Conservation (phyloP, 2,113 vertebrate species). For the Pomatorhinus ruficollis region DNA sequence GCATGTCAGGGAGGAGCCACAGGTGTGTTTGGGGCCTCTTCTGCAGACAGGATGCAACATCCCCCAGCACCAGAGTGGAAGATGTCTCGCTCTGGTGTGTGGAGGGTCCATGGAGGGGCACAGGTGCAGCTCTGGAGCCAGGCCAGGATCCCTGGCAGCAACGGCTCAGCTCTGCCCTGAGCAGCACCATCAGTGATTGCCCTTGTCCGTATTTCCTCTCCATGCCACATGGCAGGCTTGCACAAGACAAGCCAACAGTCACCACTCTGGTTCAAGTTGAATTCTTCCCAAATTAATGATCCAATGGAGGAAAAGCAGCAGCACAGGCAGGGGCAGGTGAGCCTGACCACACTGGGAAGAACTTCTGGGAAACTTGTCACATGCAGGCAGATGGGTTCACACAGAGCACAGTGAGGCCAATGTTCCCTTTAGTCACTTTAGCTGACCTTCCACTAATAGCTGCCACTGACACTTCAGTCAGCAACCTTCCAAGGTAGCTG, state of each 20-base stretch:
- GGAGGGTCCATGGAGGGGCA: rapidly evolving
- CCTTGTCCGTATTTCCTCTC: background rate
- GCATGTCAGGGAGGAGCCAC: rapidly evolving
- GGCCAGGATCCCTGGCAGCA: background rate
- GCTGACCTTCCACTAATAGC: background rate
- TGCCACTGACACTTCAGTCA: background rate
- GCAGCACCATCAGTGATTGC: background rate
- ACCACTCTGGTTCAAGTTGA: background rate
- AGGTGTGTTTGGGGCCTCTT: rapidly evolving
- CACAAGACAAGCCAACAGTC: background rate
- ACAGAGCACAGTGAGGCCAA: background rate
- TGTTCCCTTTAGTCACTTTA: background rate
- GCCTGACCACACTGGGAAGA: background rate
- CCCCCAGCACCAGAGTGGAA: background rate
- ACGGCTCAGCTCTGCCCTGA: background rate
- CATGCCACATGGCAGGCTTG: background rate
- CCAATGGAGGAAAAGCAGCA: background rate
- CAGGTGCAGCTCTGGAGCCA: rapidly evolving
- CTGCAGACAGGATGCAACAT: background rate
- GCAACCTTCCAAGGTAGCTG: background rate
- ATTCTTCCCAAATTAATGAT: background rate
- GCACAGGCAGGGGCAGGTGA: background rate
- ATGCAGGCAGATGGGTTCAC: background rate
- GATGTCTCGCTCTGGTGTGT: background rate
- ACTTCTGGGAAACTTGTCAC: background rate